phyloP scores from a whole-genome alignment of 2,797 vertebrate genomes.

The Sebastolobus altivelis region DNA sequence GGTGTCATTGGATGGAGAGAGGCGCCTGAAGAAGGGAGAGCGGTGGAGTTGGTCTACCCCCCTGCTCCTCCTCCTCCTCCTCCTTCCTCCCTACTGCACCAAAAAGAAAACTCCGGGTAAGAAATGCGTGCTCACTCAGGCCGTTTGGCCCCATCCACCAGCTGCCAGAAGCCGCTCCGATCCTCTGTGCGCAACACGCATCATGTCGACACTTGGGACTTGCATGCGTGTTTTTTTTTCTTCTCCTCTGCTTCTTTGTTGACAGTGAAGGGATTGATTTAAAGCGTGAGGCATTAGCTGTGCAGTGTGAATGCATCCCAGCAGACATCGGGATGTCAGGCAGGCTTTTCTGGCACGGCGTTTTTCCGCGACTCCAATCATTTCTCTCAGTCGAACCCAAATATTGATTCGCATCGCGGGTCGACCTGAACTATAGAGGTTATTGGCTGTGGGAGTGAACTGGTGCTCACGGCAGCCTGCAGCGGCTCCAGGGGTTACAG shows the following conservation, averaged over 20 bases:
- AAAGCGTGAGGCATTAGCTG: conserved; percentile 32
- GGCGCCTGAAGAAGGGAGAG: conserved; percentile 81
- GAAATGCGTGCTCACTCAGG: conserved; percentile 59
- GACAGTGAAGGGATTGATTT: conserved; percentile 6
- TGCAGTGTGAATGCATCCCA: conserved; percentile 22
- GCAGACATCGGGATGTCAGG: conserved; percentile 30
- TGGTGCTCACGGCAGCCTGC: not conserved
- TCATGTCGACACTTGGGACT: conserved; percentile 41
- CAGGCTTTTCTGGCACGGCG: conserved; percentile 8
- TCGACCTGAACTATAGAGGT: conserved; percentile 21
- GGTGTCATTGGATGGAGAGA: conserved; percentile 81
- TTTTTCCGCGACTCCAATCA: not conserved
- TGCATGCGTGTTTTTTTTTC: conserved; percentile 29
- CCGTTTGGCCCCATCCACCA: conserved; percentile 30
- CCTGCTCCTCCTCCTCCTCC: conserved; percentile 60
- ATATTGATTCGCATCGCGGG: conserved; percentile 34
- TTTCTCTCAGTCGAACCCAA: conserved; percentile 13
- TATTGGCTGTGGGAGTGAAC: conserved; percentile 10
- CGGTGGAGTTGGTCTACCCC: conserved; percentile 78
- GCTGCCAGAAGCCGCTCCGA: conserved; percentile 13
- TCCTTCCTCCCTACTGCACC: conserved; percentile 78
- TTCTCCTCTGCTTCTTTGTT: conserved; percentile 6
- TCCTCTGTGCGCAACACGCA: conserved; percentile 7
- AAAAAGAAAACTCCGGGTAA: conserved; percentile 85
- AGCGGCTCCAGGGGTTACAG: not conserved